Conservation (phyloP, 2,113 vertebrate genomes). For the Nibea coibor region DNA sequence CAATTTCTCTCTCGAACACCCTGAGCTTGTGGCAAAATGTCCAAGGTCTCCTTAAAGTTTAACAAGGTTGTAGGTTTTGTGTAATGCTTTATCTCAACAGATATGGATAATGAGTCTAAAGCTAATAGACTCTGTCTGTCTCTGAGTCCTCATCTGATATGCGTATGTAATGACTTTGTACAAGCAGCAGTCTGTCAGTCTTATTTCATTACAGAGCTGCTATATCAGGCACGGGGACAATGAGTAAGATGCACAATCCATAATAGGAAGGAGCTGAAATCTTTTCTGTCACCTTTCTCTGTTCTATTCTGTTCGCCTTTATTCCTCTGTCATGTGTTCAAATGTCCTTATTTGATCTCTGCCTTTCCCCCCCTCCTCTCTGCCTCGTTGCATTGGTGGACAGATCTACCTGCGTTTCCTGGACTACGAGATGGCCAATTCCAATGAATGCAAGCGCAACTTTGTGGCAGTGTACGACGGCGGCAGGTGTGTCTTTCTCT, state of each 20-base stretch:
- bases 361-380: slow-evolving; percentile 7
- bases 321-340: slow-evolving; percentile 1
- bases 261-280: slow-evolving; percentile 40
- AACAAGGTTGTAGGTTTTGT: slow-evolving; percentile 56
- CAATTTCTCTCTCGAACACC: slow-evolving; percentile 15
- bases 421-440: slow-evolving; percentile 99
- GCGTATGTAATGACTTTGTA: slow-evolving; percentile 64
- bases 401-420: slow-evolving; percentile 98
- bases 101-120: slow-evolving; percentile 49
- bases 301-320: slow-evolving; percentile 16
- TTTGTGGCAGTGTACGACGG: slow-evolving; percentile 99
- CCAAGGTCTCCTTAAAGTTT: slow-evolving; percentile 37
- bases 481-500: slow-evolving; percentile 81
- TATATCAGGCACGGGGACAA: slow-evolving; percentile 50
- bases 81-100: slow-evolving; percentile 54
- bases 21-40: slow-evolving; percentile 36
- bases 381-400: slow-evolving; percentile 51
- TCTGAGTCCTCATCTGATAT: slow-evolving; percentile 56
- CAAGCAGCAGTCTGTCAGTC: slow-evolving; percentile 55
- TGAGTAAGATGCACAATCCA: slow-evolving; percentile 30
- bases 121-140: slow-evolving; percentile 41
- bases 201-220: slow-evolving; percentile 60
- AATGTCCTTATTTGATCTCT: slow-evolving; percentile 28
- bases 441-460: slow-evolving; percentile 98
- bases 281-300: slow-evolving; percentile 22